A percentile compares a stretch with the other conserved stretches of the same genome.
phyloP scores from a whole-genome alignment of 2,888 invertebrate species.

The Papilio gigon region DNA sequence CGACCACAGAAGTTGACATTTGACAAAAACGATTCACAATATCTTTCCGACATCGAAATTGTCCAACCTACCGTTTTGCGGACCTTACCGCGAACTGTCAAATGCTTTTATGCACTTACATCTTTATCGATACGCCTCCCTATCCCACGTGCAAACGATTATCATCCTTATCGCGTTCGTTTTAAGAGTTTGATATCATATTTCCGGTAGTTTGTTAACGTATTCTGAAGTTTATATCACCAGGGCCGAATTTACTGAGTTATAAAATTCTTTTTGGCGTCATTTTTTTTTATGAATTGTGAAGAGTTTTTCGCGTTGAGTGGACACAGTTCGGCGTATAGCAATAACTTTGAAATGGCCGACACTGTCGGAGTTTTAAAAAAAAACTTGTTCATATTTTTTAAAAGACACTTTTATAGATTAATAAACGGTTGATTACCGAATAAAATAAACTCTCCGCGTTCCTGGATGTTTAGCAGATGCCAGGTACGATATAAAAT shows the following conservation, averaged over 20 bases:
- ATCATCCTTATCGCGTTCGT: constrained; percentile 40
- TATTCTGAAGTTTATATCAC: constrained; percentile 68
- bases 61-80: constrained; percentile 77
- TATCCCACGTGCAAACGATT: constrained; percentile 41
- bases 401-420: constrained; percentile 22
- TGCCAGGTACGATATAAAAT: background rate
- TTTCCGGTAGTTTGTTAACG: background rate
- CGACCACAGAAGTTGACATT: constrained; percentile 80
- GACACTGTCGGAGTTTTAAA: constrained; percentile 41
- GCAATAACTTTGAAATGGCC: constrained; percentile 48
- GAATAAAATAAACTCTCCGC: constrained; percentile 3
- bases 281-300: constrained; percentile 54
- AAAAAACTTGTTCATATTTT: constrained; percentile 38
- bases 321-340: constrained; percentile 50
- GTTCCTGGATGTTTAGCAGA: constrained; percentile 4
- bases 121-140: constrained; percentile 44
- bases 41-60: constrained; percentile 75
- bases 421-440: constrained; percentile 11
- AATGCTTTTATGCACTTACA: constrained; percentile 66
- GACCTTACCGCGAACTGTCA: constrained; percentile 80
- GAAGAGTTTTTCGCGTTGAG: constrained; percentile 48
- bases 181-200: constrained; percentile 40
- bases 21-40: constrained; percentile 76
- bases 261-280: constrained; percentile 67
- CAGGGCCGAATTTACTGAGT: constrained; percentile 72